These are phyloP conservation scores for Caenorhabditis sp. DNA, from an alignment of 2,888 invertebrate species.

Conservation along the genomic window DNA sequence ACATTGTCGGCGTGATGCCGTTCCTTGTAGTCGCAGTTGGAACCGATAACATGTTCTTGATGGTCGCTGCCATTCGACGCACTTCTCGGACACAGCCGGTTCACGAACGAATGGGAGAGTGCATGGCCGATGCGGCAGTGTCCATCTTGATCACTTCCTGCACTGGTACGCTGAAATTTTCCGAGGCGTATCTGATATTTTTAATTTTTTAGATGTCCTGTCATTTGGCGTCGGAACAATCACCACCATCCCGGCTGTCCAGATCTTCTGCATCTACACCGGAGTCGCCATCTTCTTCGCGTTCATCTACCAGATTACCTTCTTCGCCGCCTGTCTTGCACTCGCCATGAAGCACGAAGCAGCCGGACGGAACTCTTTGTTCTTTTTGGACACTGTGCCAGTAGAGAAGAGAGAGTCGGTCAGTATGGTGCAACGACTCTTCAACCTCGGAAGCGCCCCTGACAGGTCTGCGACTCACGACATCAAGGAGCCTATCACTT, in stretches of 20 bases:
- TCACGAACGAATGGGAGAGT: constrained; percentile 85
- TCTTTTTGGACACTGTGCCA: constrained; percentile 66
- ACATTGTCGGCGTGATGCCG: constrained; percentile 95
- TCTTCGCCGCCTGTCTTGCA: constrained; percentile 81
- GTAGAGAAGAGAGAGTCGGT: constrained; percentile 55
- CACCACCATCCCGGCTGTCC: constrained; percentile 94
- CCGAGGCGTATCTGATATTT: not conserved
- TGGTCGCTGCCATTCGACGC: constrained; percentile 94
- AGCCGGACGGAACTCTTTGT: constrained; percentile 73
- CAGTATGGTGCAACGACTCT: constrained; percentile 55
- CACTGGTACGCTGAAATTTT: constrained; percentile 29
- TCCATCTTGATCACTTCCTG: constrained; percentile 91
- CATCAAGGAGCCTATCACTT: constrained; percentile 73
- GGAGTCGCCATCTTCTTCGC: constrained; percentile 80
- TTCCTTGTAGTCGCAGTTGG: constrained; percentile 97
- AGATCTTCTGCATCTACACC: constrained; percentile 96
- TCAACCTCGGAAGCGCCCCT: constrained; percentile 71
- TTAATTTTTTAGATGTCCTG: constrained; percentile 72
- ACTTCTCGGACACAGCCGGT: constrained; percentile 87
- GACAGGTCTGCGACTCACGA: constrained; percentile 65
- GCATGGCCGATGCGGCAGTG: constrained; percentile 94
- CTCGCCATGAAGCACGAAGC: constrained; percentile 79
- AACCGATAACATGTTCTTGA: constrained; percentile 96
- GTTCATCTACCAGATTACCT: constrained; percentile 83
- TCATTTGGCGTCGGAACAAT: constrained; percentile 86